Percentiles rank a stretch among this genome's conserved stretches.
phyloP scores from a whole-genome alignment of 2,888 invertebrate genomes.

The Nasonia oneida region DNA sequence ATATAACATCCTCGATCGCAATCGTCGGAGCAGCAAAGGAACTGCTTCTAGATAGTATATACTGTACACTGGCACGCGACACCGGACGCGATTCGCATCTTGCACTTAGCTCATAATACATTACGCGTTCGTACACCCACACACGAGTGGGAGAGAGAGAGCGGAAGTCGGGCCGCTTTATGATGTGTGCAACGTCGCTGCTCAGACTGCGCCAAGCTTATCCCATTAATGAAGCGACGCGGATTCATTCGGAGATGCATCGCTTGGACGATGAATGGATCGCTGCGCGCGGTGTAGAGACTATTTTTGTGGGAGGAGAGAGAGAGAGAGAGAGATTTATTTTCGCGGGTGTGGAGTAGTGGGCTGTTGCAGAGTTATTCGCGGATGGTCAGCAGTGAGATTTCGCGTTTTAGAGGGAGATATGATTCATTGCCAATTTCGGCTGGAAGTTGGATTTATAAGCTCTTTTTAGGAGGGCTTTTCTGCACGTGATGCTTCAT shows the following conservation, averaged over 20 bases:
- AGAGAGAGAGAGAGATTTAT: background rate
- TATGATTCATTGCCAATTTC: background rate
- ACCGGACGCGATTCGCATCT: conserved; percentile 16
- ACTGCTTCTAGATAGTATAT: too few species aligned
- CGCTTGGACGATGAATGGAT: background rate
- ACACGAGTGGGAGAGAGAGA: background rate
- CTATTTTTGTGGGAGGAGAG: background rate
- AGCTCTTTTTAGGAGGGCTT: background rate
- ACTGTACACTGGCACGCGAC: background rate
- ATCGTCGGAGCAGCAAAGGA: background rate
- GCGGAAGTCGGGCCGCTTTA: conserved; percentile 14
- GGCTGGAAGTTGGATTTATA: conserved; percentile 1
- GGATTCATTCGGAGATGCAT: conserved; percentile 17
- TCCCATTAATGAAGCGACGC: conserved; percentile 3
- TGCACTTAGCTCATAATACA: conserved; percentile 9
- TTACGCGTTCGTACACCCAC: background rate
- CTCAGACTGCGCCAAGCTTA: background rate
- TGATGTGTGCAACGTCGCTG: conserved; percentile 1
- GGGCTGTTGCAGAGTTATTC: background rate
- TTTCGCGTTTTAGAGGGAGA: too few species aligned
- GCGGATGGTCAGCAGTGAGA: background rate
- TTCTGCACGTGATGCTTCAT: too few species aligned
- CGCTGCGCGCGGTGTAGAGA: background rate
- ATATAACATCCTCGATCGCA: background rate
- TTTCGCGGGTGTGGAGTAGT: background rate